Conservation (phyloP, 2,797 vertebrate species). For the Vireo griseus region DNA sequence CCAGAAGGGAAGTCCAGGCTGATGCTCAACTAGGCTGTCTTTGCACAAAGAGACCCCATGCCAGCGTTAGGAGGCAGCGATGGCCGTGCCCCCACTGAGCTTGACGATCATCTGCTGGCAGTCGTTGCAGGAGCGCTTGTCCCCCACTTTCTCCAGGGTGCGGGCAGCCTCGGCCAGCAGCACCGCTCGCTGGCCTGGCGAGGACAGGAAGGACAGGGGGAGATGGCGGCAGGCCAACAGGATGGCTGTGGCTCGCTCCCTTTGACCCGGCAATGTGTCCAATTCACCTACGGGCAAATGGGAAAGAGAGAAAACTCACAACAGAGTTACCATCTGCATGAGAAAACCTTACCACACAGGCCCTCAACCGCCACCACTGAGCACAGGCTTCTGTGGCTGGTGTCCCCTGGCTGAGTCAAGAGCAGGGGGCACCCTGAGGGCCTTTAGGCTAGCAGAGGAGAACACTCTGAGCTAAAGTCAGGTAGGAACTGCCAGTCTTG, state of each 20-base stretch:
- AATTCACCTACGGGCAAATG: conserved; percentile 58
- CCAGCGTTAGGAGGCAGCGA: conserved; percentile 83
- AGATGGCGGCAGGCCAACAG: conserved; percentile 94
- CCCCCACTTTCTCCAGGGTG: conserved; percentile 93
- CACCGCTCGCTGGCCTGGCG: conserved; percentile 88
- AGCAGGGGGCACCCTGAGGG: neutral
- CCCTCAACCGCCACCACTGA: neutral
- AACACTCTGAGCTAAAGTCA: neutral
- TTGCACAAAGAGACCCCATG: neutral
- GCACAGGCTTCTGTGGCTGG: neutral
- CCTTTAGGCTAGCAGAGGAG: neutral
- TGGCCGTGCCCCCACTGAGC: conserved; percentile 90
- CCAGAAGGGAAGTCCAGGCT: neutral
- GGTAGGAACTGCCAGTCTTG: neutral
- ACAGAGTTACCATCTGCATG: neutral
- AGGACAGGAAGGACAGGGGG: conserved; percentile 91
- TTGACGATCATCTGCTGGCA: conserved; percentile 95
- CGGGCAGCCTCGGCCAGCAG: conserved; percentile 94
- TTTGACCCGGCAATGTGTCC: conserved; percentile 82
- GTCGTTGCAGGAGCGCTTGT: conserved; percentile 91
- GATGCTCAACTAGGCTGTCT: neutral
- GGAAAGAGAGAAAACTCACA: neutral
- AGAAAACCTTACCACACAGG: neutral
- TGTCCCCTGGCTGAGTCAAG: neutral
- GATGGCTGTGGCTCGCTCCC: conserved; percentile 92